phyloP scores from a whole-genome alignment of 2,888 invertebrate genomes.

The Caenorhabditis sp. region DNA sequence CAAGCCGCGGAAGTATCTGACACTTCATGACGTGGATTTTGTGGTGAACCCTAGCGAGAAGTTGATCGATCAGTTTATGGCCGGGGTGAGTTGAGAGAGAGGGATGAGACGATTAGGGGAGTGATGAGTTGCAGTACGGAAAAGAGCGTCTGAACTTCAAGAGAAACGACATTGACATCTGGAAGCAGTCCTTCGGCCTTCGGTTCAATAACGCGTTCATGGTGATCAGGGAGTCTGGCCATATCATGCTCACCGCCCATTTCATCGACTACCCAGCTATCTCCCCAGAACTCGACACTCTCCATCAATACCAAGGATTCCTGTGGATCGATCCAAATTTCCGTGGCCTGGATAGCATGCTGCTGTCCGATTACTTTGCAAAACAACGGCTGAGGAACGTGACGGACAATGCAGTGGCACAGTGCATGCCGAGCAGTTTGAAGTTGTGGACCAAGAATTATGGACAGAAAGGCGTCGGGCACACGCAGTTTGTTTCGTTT shows the following conservation, averaged over 20 bases:
- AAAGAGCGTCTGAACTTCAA: slow-evolving; percentile 43
- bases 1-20: slow-evolving; percentile 15
- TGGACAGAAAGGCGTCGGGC: slow-evolving; percentile 9
- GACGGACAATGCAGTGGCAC: slow-evolving; percentile 22
- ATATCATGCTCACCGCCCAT: slow-evolving; percentile 8
- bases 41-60: slow-evolving; percentile 24
- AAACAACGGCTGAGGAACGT: neutral
- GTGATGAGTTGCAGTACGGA: slow-evolving; percentile 43
- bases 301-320: slow-evolving; percentile 41
- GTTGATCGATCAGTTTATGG: slow-evolving; percentile 33
- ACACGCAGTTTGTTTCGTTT: slow-evolving; percentile 24
- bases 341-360: slow-evolving; percentile 27
- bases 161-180: slow-evolving; percentile 21
- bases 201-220: slow-evolving; percentile 4
- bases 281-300: neutral
- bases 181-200: slow-evolving; percentile 20
- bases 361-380: slow-evolving; percentile 17
- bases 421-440: slow-evolving; percentile 14
- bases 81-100: slow-evolving; percentile 11
- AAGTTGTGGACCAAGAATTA: slow-evolving; percentile 23
- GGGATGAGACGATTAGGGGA: neutral
- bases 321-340: slow-evolving; percentile 38
- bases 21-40: slow-evolving; percentile 14
- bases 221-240: neutral
- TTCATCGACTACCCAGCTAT: slow-evolving; percentile 9